Evolutionary conservation across 2,888 invertebrate genomes (phyloP), one percentile per base, ranked within the genome.

Genomic region (Mythimna vitellina): DNA sequence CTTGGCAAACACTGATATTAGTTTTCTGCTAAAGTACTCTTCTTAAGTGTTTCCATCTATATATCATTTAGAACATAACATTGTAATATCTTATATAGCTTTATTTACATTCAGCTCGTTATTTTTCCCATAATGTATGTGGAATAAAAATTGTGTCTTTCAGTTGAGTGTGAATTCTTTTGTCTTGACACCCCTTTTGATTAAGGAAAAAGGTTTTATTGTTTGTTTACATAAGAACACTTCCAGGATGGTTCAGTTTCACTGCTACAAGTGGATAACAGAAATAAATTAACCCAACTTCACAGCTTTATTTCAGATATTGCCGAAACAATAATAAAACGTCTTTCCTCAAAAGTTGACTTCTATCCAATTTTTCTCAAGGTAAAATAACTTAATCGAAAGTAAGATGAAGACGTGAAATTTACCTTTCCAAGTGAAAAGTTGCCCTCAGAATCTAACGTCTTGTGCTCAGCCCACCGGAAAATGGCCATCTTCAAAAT

Each of bases 1-100:
- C 91, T 94, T 95, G 94, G 93, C 94, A 94, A 95, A 94, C 92
- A 94, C 89, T 90, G 94, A 94, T 95, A 95, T 95, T 94, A 94
- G 93, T 93, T 94, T 92, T 90, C 90, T 92, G 85, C 89, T 90
- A 92, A 92, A 94, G 91, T 93, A 94, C 92, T 94, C 87, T 87
- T 85, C 91, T 89, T 92, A 90, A 94, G 94, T 94, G 93, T 92
- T 93, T 93, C 90, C 89, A 88, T 91, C 90, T 92, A 93, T 93
- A 93, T 94, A 91, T 94, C 92, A 92, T 91, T 80, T 82, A 85
- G 81, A 72, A 76, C 76, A 86, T 84, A 86, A 80, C 82, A 84
- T 73, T 69, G 71, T 71, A 71, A 87, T 83, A 86, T 83, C 76
- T 84, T 83, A 79, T 65, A 68, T 64, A 63, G 72, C 62, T 64